Conservation (phyloP, 1,140 invertebrate genomes). For the Drosophila malerkotliana region DNA sequence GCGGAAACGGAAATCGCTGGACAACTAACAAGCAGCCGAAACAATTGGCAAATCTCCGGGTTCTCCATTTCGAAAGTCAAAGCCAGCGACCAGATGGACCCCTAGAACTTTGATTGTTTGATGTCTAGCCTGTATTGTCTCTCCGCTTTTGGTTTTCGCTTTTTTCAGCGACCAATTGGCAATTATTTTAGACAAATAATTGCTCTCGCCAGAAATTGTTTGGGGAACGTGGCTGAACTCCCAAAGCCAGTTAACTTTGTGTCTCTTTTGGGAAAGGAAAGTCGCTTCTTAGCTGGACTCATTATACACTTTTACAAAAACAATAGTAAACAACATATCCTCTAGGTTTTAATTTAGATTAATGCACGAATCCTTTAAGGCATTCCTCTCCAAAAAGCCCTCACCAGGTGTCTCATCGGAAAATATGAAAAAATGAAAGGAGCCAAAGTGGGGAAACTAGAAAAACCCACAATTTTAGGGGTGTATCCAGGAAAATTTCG, state of each 20-base stretch:
- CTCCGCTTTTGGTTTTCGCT: constrained; percentile 14
- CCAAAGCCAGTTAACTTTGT: constrained; percentile 63
- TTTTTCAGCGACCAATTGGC: constrained; percentile 60
- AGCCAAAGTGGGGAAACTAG: too few relatives aligned
- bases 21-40: constrained; percentile 57
- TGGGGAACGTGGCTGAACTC: constrained; percentile 58
- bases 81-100: constrained; percentile 58
- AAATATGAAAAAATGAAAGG: too few relatives aligned
- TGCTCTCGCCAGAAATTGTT: constrained; percentile 67
- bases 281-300: constrained; percentile 4
- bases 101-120: constrained; percentile 66
- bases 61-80: constrained; percentile 34
- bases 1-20: constrained; percentile 73
- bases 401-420: too few relatives aligned
- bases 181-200: constrained; percentile 82
- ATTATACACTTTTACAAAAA: neutral
- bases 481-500: too few relatives aligned
- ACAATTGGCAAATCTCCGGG: constrained; percentile 30
- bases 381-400: too few relatives aligned
- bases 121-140: constrained; percentile 62
- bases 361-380: too few relatives aligned
- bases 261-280: constrained; percentile 16
- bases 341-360: neutral
- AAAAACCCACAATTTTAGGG: too few relatives aligned
- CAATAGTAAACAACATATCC: constrained; percentile 8